Evolutionary conservation across 2,888 invertebrate species (phyloP).

Genomic region (Incurvaria masculella): DNA sequence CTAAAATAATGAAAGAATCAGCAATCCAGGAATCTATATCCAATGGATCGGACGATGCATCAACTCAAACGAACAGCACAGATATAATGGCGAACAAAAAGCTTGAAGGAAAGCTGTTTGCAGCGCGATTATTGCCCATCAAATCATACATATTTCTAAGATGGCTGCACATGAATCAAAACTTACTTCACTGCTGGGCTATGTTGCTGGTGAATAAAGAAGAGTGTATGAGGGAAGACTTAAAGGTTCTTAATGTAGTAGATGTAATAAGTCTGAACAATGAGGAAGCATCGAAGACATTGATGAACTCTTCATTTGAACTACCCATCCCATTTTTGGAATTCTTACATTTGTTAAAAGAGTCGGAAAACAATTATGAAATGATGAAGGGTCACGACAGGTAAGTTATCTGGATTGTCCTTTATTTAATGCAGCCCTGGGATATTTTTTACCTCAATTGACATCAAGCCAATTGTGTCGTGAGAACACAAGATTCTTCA

Average conservation of each 20-base stretch:
- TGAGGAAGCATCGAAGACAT: slow-evolving; percentile 13
- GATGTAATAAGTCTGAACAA: slow-evolving; percentile 13
- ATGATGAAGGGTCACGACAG: slow-evolving; percentile 20
- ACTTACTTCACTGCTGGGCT: slow-evolving; percentile 19
- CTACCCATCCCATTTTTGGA: no score
- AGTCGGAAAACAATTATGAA: no score
- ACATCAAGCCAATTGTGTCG: no score
- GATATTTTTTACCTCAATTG: no score
- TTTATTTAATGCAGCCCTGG: no score
- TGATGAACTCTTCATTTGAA: no score
- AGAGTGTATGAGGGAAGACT: no score
- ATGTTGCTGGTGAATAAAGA: slow-evolving; percentile 19
- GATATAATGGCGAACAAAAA: slow-evolving; percentile 13
- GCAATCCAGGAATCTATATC: not conserved
- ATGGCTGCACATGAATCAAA: slow-evolving; percentile 29
- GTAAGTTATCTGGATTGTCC: no score
- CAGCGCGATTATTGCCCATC: slow-evolving; percentile 54
- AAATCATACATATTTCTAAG: slow-evolving; percentile 51
- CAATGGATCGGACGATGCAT: slow-evolving; percentile 28
- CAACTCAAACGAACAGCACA: slow-evolving; percentile 20
- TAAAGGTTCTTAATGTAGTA: no score
- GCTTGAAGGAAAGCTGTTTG: slow-evolving; percentile 21
- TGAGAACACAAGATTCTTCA: no score
- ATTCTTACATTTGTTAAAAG: no score
- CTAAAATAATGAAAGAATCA: slow-evolving; percentile 22